Evolutionary conservation across 2,888 invertebrate genomes (phyloP).

Genomic region (Colletes collaris): DNA sequence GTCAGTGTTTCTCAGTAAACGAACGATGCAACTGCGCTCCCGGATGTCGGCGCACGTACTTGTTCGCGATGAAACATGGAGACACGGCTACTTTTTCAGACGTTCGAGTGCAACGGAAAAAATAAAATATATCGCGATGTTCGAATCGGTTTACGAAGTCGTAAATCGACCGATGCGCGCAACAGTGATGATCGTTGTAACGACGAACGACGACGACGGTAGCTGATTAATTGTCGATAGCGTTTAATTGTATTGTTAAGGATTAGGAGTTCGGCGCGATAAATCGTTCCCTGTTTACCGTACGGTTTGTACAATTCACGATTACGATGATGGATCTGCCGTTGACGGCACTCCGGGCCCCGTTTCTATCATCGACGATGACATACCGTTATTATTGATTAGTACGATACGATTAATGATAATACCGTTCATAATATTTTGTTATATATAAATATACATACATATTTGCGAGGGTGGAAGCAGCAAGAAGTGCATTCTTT

Average conservation of each 20-base stretch:
- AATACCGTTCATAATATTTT: constrained; percentile 60
- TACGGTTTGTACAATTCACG: constrained; percentile 20
- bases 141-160: background rate
- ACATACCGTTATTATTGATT: constrained; percentile 34
- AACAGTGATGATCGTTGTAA: constrained; percentile 24
- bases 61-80: constrained; percentile 12
- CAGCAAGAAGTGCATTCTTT: constrained; percentile 69
- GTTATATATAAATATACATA: constrained; percentile 42
- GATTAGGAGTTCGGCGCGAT: constrained; percentile 17
- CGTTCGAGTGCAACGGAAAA: background rate
- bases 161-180: constrained; percentile 2
- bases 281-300: background rate
- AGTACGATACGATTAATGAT: constrained; percentile 21
- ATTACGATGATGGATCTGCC: constrained; percentile 32
- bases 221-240: constrained; percentile 15
- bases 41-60: constrained; percentile 7
- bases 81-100: background rate
- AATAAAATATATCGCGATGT: background rate
- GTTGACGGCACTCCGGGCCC: constrained; percentile 45
- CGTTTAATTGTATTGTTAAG: constrained; percentile 46
- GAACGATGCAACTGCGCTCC: background rate
- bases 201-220: constrained; percentile 9
- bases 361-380: constrained; percentile 44
- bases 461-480: constrained; percentile 46
- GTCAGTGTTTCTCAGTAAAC: background rate